Conservation (phyloP, 2,888 invertebrate genomes). For the Melanotus villosus region DNA sequence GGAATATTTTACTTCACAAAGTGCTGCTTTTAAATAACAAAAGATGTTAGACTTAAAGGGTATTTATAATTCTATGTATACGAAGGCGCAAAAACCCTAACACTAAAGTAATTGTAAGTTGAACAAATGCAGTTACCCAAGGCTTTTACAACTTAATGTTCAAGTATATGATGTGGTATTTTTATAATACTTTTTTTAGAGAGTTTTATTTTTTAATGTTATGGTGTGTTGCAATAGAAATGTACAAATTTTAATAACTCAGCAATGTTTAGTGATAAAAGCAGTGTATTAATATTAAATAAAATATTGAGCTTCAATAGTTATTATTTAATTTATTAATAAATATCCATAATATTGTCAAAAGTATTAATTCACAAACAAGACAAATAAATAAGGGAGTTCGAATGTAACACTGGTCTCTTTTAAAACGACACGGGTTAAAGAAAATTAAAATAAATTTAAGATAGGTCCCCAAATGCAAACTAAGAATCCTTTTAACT, state of each 20-base stretch:
- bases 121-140: conserved; percentile 7
- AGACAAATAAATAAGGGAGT: no score
- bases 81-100: background rate
- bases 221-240: background rate
- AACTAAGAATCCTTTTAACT: no score
- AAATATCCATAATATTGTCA: no score
- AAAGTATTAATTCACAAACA: no score
- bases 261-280: background rate
- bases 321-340: no score
- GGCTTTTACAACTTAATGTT: conserved; percentile 2
- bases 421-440: no score
- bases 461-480: no score
- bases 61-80: conserved; percentile 4
- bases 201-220: conserved; percentile 3
- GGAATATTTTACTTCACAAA: background rate
- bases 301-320: background rate
- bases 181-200: conserved; percentile 10
- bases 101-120: background rate
- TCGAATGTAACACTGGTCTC: no score
- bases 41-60: background rate
- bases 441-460: no score
- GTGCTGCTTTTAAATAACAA: background rate
- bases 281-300: background rate
- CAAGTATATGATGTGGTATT: conserved; percentile 11
- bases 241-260: background rate